Percentiles rank a stretch among this genome's conserved stretches.
phyloP scores from a whole-genome alignment of 2,888 invertebrate genomes.

The Dynastes maya region DNA sequence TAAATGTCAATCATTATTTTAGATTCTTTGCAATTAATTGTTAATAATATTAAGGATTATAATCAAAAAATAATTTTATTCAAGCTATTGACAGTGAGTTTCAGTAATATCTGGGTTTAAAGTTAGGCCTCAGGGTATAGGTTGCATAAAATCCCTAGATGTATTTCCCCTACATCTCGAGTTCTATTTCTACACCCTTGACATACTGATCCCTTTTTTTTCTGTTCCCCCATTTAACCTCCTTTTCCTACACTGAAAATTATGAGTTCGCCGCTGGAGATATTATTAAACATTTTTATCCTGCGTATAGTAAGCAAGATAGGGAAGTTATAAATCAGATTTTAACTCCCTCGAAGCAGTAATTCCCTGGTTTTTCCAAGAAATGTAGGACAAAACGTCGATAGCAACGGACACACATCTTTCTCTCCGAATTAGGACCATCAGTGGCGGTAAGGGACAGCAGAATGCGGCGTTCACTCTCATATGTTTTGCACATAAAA shows the following conservation, averaged over 20 bases:
- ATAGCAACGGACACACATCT: not conserved
- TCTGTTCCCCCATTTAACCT: not conserved
- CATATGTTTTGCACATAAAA: not conserved
- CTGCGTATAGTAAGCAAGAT: not conserved
- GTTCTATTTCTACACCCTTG: not conserved
- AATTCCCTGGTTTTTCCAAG: slow-evolving; percentile 7
- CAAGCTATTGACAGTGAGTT: too few relatives aligned
- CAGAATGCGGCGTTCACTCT: too few relatives aligned
- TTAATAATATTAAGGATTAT: too few relatives aligned
- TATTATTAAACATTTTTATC: slow-evolving; percentile 8
- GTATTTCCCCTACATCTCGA: too few relatives aligned
- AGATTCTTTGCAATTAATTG: too few relatives aligned
- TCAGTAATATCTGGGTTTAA: too few relatives aligned
- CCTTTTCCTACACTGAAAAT: not conserved
- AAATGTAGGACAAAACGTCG: not conserved
- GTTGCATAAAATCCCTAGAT: too few relatives aligned
- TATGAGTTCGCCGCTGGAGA: slow-evolving; percentile 1
- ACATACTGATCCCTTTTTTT: slow-evolving; percentile 1
- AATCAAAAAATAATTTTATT: too few relatives aligned
- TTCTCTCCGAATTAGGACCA: not conserved
- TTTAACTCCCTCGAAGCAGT: not conserved
- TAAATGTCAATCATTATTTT: too few relatives aligned
- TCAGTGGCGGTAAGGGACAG: not conserved
- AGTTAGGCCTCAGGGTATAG: too few relatives aligned
- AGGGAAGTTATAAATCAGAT: not conserved